These are phyloP conservation scores for Melolontha melolontha DNA, from an alignment of 2,888 invertebrate genomes.

Conservation along the genomic window DNA sequence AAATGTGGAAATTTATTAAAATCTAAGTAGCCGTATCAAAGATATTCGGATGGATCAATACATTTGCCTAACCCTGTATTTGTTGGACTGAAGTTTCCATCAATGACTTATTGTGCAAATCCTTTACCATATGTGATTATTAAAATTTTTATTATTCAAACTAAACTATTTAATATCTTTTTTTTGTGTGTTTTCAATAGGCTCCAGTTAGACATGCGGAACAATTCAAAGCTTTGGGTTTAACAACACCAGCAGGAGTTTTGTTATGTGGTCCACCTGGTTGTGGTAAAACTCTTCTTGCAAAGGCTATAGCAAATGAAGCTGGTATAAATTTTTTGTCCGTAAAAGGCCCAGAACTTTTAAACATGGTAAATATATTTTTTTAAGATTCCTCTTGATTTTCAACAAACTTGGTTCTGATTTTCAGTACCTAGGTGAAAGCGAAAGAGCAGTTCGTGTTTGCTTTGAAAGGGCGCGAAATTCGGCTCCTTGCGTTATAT, in stretches of 20 bases:
- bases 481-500: slow-evolving; percentile 97
- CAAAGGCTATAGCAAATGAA: slow-evolving; percentile 98
- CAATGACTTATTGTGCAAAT: too few relatives aligned
- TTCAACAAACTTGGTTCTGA: slow-evolving; percentile 13
- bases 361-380: slow-evolving; percentile 85
- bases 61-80: too few relatives aligned
- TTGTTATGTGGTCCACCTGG: slow-evolving; percentile 97
- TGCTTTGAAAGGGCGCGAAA: slow-evolving; percentile 95
- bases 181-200: slow-evolving; percentile 62
- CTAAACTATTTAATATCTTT: not conserved
- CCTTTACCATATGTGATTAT: too few relatives aligned
- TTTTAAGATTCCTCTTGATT: slow-evolving; percentile 33
- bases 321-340: slow-evolving; percentile 99
- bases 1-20: too few relatives aligned
- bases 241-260: slow-evolving; percentile 88
- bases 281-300: slow-evolving; percentile 94
- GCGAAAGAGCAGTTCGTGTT: slow-evolving; percentile 95
- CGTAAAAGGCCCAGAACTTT: slow-evolving; percentile 97
- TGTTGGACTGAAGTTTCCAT: too few relatives aligned
- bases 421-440: slow-evolving; percentile 94
- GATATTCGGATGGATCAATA: too few relatives aligned
- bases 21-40: too few relatives aligned
- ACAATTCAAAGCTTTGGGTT: slow-evolving; percentile 81
- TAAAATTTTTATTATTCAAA: too few relatives aligned
- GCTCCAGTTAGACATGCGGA: slow-evolving; percentile 92